Evolutionary conservation across 2,797 vertebrate species (phyloP).

Genomic region (Melanotaenia boesemani): DNA sequence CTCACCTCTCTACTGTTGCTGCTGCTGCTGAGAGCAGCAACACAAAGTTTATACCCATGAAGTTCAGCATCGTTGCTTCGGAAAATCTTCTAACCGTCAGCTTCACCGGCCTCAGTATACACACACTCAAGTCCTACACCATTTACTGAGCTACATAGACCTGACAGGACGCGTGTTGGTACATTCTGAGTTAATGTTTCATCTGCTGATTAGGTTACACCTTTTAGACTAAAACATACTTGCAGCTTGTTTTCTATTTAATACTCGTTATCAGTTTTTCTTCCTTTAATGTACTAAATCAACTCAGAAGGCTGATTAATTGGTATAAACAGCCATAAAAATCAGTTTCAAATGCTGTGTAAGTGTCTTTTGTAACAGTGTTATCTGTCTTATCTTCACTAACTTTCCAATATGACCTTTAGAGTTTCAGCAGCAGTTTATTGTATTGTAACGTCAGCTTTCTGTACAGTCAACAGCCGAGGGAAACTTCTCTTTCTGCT

Average conservation of each 20-base stretch:
- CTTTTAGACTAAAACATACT: background rate
- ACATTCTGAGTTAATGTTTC: constrained; percentile 33
- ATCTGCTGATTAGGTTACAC: constrained; percentile 1
- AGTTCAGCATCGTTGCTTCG: constrained; percentile 23
- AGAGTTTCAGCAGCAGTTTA: too few relatives aligned
- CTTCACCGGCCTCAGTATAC: background rate
- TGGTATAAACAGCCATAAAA: constrained; percentile 2
- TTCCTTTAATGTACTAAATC: background rate
- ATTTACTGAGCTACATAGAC: constrained; percentile 9
- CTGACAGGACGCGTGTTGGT: too few relatives aligned
- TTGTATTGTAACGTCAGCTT: too few relatives aligned
- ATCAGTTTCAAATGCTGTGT: background rate
- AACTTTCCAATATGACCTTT: too few relatives aligned
- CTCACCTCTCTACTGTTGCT: constrained; percentile 57
- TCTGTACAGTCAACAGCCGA: too few relatives aligned
- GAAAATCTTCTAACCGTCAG: background rate
- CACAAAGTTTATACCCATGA: constrained; percentile 30
- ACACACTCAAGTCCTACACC: constrained; percentile 12
- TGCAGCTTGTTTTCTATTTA: background rate
- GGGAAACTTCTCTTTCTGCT: too few relatives aligned
- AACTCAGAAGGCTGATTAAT: background rate
- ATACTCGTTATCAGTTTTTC: too few relatives aligned
- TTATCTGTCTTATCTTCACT: too few relatives aligned
- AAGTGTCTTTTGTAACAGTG: too few relatives aligned
- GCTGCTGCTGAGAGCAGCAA: constrained; percentile 47